Percentiles rank a stretch among this genome's conserved stretches.
These are phyloP conservation scores for Hirundo rustica DNA, from an alignment of 2,797 vertebrate genomes.

Conservation along the genomic window DNA sequence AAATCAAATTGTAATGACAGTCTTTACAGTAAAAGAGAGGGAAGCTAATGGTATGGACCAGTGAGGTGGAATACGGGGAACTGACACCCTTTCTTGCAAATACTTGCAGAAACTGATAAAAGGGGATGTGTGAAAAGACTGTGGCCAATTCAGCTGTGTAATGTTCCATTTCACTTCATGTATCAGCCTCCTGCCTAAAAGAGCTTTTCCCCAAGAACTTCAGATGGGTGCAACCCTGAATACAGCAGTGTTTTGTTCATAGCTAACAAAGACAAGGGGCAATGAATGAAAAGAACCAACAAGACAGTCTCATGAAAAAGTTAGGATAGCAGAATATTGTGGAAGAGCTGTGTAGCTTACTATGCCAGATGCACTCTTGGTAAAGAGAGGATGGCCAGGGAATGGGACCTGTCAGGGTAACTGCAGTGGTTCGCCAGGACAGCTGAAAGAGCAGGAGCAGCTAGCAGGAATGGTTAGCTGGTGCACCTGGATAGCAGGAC, in stretches of 20 bases:
- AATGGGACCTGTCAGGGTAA: accelerated
- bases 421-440: not conserved
- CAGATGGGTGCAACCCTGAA: not conserved
- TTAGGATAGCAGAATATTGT: not conserved
- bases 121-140: not conserved
- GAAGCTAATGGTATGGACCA: not conserved
- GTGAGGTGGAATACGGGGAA: not conserved
- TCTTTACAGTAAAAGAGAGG: not conserved
- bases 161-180: not conserved
- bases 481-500: not conserved
- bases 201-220: not conserved
- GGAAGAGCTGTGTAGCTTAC: not conserved
- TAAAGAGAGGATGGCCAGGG: not conserved
- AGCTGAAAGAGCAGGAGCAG: not conserved
- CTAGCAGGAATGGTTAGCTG: not conserved
- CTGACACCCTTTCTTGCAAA: not conserved
- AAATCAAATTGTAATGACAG: not conserved
- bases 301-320: not conserved
- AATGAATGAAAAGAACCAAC: not conserved
- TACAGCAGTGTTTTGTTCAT: not conserved
- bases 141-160: not conserved
- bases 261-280: not conserved
- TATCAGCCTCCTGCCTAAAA: not conserved
- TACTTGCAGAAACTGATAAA: not conserved
- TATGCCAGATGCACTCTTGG: not conserved